Evolutionary conservation across 2,888 invertebrate genomes (phyloP).

Genomic region (Chymomyza caudatula): DNA sequence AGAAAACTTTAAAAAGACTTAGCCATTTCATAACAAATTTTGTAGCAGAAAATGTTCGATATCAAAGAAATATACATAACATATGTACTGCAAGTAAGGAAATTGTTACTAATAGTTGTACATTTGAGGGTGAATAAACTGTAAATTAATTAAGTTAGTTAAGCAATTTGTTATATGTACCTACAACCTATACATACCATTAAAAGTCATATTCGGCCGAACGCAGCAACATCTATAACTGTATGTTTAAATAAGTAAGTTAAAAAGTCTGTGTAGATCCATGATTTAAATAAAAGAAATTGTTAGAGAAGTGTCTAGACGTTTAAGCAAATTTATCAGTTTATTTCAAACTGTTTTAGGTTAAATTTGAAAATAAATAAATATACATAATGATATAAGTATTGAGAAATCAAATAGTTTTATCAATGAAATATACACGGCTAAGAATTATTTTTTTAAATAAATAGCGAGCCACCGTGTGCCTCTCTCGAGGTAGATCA

Average conservation of each 20-base stretch:
- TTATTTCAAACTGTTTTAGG: background rate
- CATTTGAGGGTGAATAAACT: background rate
- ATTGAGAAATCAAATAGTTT: too few relatives aligned
- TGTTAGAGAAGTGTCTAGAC: background rate
- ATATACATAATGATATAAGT: background rate
- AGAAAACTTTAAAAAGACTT: conserved; percentile 70
- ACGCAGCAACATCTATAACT: background rate
- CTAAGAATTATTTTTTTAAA: too few relatives aligned
- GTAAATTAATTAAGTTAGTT: background rate
- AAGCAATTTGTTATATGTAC: background rate
- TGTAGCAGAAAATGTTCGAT: conserved; percentile 57
- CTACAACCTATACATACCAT: background rate
- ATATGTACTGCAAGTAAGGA: background rate
- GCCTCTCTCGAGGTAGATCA: too few relatives aligned
- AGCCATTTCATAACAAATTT: conserved; percentile 62
- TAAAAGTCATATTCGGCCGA: background rate
- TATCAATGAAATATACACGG: too few relatives aligned
- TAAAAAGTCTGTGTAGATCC: background rate
- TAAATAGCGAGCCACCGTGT: too few relatives aligned
- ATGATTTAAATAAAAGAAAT: background rate
- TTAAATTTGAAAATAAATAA: background rate
- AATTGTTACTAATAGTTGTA: background rate
- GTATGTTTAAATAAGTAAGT: background rate
- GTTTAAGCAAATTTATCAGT: background rate
- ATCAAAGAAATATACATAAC: conserved; percentile 15